These are phyloP conservation scores for Cheilosia scutellata DNA, from an alignment of 2,888 invertebrate genomes.

Conservation along the genomic window DNA sequence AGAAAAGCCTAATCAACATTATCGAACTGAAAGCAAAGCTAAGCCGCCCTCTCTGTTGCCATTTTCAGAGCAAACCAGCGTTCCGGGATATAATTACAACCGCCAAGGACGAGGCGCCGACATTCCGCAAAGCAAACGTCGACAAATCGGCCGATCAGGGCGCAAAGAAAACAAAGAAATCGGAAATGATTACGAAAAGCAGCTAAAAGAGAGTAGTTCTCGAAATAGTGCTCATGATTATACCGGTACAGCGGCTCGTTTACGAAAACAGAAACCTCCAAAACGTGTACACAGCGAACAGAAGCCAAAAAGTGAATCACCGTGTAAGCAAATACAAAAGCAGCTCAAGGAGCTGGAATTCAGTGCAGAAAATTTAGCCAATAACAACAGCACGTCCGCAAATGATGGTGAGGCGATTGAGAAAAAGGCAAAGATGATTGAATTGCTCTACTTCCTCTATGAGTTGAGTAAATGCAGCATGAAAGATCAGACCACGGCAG, in stretches of 20 bases:
- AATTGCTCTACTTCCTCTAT: constrained; percentile 79
- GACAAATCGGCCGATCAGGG: constrained; percentile 5
- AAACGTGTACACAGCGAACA: neutral
- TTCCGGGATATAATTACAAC: constrained; percentile 12
- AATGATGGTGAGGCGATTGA: constrained; percentile 27
- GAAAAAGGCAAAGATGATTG: constrained; percentile 78
- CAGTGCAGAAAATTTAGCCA: constrained; percentile 13
- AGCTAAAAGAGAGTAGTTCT: neutral
- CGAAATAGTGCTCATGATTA: constrained; percentile 21
- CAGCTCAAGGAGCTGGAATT: constrained; percentile 51
- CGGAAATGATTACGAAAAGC: constrained; percentile 39
- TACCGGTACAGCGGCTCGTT: neutral
- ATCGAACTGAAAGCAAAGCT: neutral
- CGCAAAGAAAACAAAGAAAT: constrained; percentile 42
- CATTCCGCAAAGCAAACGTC: constrained; percentile 3
- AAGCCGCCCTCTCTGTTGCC: neutral
- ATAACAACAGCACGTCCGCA: neutral
- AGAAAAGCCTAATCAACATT: neutral
- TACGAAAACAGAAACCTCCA: constrained; percentile 38
- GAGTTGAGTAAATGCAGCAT: constrained; percentile 77
- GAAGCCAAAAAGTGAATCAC: constrained; percentile 13
- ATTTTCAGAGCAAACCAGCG: constrained; percentile 4
- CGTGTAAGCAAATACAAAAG: constrained; percentile 51
- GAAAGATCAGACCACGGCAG: neutral
- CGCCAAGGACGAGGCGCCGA: neutral